Evolutionary conservation across 2,888 invertebrate genomes (phyloP).

Genomic region (Lasiommata megera): DNA sequence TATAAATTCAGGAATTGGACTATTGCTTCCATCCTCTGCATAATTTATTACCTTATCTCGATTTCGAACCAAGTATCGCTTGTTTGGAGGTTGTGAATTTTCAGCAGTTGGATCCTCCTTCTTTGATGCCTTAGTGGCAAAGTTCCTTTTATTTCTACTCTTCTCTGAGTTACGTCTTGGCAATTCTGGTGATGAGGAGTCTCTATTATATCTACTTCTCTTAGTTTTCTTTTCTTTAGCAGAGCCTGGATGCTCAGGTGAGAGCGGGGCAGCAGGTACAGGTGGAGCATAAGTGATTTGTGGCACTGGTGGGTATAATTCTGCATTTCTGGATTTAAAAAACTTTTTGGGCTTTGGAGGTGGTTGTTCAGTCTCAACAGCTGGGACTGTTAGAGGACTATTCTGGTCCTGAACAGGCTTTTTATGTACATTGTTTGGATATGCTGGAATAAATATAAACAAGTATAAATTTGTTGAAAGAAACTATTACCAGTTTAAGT

Average conservation of each 20-base stretch:
- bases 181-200: slow-evolving; percentile 74
- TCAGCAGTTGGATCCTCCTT: slow-evolving; percentile 65
- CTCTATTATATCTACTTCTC: slow-evolving; percentile 65
- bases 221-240: slow-evolving; percentile 68
- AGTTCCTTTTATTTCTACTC: slow-evolving; percentile 61
- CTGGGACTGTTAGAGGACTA: slow-evolving; percentile 77
- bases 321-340: slow-evolving; percentile 91
- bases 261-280: slow-evolving; percentile 66
- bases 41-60: slow-evolving; percentile 83
- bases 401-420: slow-evolving; percentile 78
- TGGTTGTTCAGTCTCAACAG: slow-evolving; percentile 75
- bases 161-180: slow-evolving; percentile 71
- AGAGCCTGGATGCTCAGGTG: slow-evolving; percentile 66
- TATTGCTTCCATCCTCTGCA: slow-evolving; percentile 82
- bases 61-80: slow-evolving; percentile 76
- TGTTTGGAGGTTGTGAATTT: slow-evolving; percentile 73
- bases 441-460: slow-evolving; percentile 56
- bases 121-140: slow-evolving; percentile 69
- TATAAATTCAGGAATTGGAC: slow-evolving; percentile 73
- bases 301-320: slow-evolving; percentile 79
- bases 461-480: background rate
- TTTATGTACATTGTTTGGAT: slow-evolving; percentile 62
- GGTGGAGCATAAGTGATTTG: slow-evolving; percentile 77
- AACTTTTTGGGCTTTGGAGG: slow-evolving; percentile 92
- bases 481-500: background rate